These are phyloP conservation scores for Alauda arvensis DNA, from an alignment of 2,797 vertebrate genomes.

Conservation along the genomic window DNA sequence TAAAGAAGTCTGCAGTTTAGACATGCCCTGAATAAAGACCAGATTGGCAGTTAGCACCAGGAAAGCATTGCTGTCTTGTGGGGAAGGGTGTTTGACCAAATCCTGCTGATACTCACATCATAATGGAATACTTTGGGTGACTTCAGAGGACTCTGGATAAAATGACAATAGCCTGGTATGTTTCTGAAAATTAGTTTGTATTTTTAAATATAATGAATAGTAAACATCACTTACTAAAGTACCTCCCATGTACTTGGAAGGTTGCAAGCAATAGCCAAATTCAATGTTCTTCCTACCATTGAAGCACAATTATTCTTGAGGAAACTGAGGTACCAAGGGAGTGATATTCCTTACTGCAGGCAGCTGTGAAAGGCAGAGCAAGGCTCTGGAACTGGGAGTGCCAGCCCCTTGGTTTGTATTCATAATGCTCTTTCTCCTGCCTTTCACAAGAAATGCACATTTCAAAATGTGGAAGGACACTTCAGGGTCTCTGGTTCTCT, in stretches of 20 bases:
- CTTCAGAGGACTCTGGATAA: background rate
- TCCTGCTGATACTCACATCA: background rate
- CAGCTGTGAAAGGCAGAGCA: background rate
- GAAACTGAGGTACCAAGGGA: background rate
- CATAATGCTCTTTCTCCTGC: background rate
- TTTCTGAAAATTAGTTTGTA: background rate
- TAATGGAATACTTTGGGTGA: background rate
- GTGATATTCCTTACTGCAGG: background rate
- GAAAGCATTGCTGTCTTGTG: background rate
- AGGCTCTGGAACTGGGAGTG: background rate
- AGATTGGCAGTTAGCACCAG: background rate
- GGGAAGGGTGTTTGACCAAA: background rate
- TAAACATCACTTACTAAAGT: background rate
- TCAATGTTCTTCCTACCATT: background rate
- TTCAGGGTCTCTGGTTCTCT: background rate
- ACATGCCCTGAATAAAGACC: background rate
- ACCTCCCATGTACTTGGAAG: background rate
- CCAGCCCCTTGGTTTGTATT: background rate
- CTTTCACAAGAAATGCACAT: background rate
- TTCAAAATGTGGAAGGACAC: background rate
- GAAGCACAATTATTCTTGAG: background rate
- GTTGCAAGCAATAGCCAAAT: background rate
- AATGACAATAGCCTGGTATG: background rate
- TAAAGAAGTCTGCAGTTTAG: background rate
- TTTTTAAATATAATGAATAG: background rate